Evolutionary conservation across 2,797 vertebrate genomes (phyloP), one percentile per base, ranked within the genome.

Genomic region (Brachyrhaphis roseni): DNA sequence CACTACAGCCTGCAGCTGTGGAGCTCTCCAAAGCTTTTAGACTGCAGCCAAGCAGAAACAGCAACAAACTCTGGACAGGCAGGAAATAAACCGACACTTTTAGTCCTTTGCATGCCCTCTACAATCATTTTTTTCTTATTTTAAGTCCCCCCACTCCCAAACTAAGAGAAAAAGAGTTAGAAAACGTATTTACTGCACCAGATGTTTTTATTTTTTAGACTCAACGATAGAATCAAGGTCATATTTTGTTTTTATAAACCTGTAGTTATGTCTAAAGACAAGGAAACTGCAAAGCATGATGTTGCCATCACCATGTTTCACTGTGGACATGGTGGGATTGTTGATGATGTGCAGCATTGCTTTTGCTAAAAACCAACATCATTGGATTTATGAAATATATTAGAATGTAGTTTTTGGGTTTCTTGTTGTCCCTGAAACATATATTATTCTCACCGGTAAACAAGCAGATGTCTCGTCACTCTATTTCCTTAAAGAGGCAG

Each of bases 1-100:
- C 87, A 81, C 84, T 82, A 87, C 81, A 87, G 92, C 89, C 91
- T 90, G 86, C 92, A 90, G 93, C 90, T 92, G 90, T 90, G 83
- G 88, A 77, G 77, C 83, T 86, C 82, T 89, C 82, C 82, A 85
- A 82, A 88, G 82, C 87, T 83, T 11, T 51, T 12, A 46, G 78
- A 55, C 78, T 86, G 89, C 88, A 89, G 81, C 84, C 87, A 82
- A 87, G 73, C 86, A 90, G 88, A 88, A 88, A 90, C 84, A 84
- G 81, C 79, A 87, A 91, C 86, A 91, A 87, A 89, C 86, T 86
- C 76, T 47, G 79, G 75, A 86, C 72, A 76, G 82, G 84, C 82
- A 81, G 80, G 88, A 87, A 89, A 90, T 78, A 91, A 89, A 89
- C 85, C 88, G 45, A 85, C 75, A 86, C 81, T 76, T 88, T 82